Conservation (phyloP, 2,113 vertebrate genomes). For the Actinemys pallida region DNA sequence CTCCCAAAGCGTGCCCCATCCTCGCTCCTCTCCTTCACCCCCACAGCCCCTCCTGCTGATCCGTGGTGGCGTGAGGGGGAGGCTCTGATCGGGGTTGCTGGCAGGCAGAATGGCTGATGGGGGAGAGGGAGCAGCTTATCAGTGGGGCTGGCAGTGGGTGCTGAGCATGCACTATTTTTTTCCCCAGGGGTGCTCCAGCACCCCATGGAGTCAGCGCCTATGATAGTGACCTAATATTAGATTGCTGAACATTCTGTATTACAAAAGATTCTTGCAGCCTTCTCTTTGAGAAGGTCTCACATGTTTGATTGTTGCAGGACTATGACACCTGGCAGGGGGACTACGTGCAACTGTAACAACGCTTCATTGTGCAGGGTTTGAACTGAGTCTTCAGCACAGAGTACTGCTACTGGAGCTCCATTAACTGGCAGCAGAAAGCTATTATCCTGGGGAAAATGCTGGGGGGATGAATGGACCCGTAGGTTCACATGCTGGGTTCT, state of each 20-base stretch:
- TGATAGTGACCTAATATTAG: not conserved
- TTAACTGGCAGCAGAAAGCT: not conserved
- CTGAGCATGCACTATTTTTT: too few species aligned
- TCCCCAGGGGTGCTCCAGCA: too few species aligned
- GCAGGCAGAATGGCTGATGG: too few species aligned
- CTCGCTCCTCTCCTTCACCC: too few species aligned
- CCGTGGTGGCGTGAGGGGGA: too few species aligned
- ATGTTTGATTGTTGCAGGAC: not conserved
- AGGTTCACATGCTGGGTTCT: not conserved
- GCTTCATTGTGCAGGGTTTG: not conserved
- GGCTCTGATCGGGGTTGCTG: too few species aligned
- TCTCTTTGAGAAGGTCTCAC: not conserved
- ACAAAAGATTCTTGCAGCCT: not conserved
- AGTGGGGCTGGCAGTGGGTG: too few species aligned
- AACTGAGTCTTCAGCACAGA: not conserved
- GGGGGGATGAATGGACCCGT: too few species aligned
- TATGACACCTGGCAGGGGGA: not conserved
- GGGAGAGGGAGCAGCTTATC: too few species aligned
- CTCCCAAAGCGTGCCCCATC: too few species aligned
- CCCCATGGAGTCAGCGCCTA: too few species aligned
- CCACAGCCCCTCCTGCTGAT: too few species aligned
- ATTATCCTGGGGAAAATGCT: not conserved
- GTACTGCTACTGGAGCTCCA: not conserved
- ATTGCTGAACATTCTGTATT: not conserved
- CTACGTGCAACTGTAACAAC: not conserved